phyloP scores from a whole-genome alignment of 2,113 vertebrate species.

The Ictalurus furcatus region DNA sequence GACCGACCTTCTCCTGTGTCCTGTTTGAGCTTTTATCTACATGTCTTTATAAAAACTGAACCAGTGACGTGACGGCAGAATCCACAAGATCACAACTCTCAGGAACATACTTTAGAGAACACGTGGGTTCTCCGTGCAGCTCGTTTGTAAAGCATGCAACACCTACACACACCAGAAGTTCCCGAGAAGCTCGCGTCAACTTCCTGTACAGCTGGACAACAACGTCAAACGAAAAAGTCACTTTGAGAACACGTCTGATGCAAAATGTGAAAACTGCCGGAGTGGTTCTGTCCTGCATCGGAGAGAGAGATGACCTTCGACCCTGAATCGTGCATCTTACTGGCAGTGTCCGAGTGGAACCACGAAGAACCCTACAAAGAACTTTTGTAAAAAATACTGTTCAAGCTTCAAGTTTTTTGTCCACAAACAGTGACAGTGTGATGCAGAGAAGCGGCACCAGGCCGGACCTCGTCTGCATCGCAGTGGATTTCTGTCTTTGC shows the following conservation, averaged over 20 bases:
- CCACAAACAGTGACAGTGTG: slow-evolving; percentile 60
- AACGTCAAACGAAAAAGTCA: slow-evolving; percentile 3
- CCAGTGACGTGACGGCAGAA: background rate
- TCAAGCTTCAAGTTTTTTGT: slow-evolving; percentile 73
- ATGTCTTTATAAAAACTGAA: slow-evolving; percentile 14
- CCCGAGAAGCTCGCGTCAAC: background rate
- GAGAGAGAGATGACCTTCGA: slow-evolving; percentile 49
- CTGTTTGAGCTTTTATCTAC: background rate
- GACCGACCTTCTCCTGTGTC: background rate
- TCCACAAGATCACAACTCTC: background rate
- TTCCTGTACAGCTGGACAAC: slow-evolving; percentile 27
- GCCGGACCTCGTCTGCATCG: slow-evolving; percentile 68
- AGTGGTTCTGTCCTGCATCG: background rate
- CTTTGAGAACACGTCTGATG: slow-evolving; percentile 19
- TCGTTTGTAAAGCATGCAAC: slow-evolving; percentile 65
- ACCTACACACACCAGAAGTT: slow-evolving; percentile 33
- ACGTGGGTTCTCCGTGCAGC: slow-evolving; percentile 48
- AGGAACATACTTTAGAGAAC: slow-evolving; percentile 56
- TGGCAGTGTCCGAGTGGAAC: slow-evolving; percentile 66
- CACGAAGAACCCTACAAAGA: slow-evolving; percentile 30
- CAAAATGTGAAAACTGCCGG: slow-evolving; percentile 3
- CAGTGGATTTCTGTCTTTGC: slow-evolving; percentile 87
- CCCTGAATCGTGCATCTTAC: slow-evolving; percentile 62
- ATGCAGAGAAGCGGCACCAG: slow-evolving; percentile 73
- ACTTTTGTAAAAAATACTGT: slow-evolving; percentile 52